Conservation (phyloP, 2,888 invertebrate species). For the Drosophila nr. perissopoda region DNA sequence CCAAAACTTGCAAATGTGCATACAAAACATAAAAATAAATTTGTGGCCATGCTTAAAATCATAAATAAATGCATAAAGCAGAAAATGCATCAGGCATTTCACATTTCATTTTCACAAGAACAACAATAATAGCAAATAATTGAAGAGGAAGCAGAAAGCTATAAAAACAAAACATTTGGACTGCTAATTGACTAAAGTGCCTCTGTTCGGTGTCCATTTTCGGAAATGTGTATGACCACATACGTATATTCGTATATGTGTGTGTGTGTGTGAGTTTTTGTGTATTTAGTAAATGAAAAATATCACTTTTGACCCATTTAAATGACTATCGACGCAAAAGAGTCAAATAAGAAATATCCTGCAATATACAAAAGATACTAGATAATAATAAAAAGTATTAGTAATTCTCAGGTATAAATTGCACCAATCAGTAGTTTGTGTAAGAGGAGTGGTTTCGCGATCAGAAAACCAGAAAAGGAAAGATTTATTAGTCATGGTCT, state of each 20-base stretch:
- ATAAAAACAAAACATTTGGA: constrained; percentile 60
- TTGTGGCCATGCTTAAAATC: constrained; percentile 49
- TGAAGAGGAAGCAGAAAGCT: constrained; percentile 19
- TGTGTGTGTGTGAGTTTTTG: constrained; percentile 4
- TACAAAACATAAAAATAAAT: constrained; percentile 37
- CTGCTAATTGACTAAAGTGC: constrained; percentile 75
- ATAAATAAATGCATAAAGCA: constrained; percentile 66
- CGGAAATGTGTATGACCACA: constrained; percentile 24
- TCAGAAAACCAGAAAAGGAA: neutral
- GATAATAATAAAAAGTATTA: neutral
- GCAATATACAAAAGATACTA: neutral
- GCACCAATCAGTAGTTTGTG: neutral
- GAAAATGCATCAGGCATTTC: constrained; percentile 46
- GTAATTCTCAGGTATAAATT: neutral
- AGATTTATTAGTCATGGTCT: neutral
- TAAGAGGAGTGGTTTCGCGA: neutral
- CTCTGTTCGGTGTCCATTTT: constrained; percentile 41
- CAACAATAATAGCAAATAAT: constrained; percentile 10
- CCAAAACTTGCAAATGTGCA: constrained; percentile 41
- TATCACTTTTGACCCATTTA: constrained; percentile 64
- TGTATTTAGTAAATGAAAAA: constrained; percentile 45
- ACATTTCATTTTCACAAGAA: constrained; percentile 21
- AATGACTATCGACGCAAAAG: constrained; percentile 42
- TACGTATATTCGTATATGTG: neutral
- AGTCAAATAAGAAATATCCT: constrained; percentile 22